A percentile compares a stretch with the other conserved stretches of the same genome.
phyloP scores from a whole-genome alignment of 2,797 vertebrate genomes.

The Syngnathus acus region DNA sequence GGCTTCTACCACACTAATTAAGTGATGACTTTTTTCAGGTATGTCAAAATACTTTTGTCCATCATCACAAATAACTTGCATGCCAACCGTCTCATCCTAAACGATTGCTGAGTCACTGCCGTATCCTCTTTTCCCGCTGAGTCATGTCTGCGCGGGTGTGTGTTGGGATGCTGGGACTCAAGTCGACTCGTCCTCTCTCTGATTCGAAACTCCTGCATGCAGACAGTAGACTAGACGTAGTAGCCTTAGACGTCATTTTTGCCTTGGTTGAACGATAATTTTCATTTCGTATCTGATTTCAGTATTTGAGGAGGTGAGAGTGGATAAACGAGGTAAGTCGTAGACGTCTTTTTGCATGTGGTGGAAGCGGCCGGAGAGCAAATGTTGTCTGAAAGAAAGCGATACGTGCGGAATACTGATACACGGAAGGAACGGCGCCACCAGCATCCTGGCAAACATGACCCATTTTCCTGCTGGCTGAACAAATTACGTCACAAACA shows the following conservation, averaged over 20 bases:
- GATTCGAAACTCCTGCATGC: constrained; percentile 48
- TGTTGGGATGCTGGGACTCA: constrained; percentile 71
- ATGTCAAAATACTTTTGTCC: not conserved
- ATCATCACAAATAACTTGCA: not conserved
- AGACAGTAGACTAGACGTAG: constrained; percentile 46
- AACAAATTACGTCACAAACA: constrained; percentile 22
- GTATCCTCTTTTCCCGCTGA: not conserved
- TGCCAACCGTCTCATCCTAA: not conserved
- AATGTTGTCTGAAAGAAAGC: constrained; percentile 12
- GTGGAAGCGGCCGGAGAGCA: constrained; percentile 21
- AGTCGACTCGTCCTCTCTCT: constrained; percentile 49
- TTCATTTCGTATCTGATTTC: constrained; percentile 74
- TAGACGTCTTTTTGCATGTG: constrained; percentile 56
- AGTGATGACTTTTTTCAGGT: not conserved
- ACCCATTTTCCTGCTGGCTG: constrained; percentile 42
- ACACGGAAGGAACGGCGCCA: constrained; percentile 41
- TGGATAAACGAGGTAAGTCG: constrained; percentile 73
- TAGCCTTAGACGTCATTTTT: constrained; percentile 29
- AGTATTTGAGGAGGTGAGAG: constrained; percentile 70
- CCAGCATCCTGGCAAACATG: constrained; percentile 70
- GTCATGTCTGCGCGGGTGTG: constrained; percentile 19
- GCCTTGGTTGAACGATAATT: constrained; percentile 60
- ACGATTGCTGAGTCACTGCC: not conserved
- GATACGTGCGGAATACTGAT: not conserved
- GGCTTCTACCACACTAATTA: not conserved